Percentiles rank a stretch among this genome's conserved stretches.
These are phyloP conservation scores for Nesoenas mayeri DNA, from an alignment of 2,113 vertebrate genomes.

Conservation along the genomic window DNA sequence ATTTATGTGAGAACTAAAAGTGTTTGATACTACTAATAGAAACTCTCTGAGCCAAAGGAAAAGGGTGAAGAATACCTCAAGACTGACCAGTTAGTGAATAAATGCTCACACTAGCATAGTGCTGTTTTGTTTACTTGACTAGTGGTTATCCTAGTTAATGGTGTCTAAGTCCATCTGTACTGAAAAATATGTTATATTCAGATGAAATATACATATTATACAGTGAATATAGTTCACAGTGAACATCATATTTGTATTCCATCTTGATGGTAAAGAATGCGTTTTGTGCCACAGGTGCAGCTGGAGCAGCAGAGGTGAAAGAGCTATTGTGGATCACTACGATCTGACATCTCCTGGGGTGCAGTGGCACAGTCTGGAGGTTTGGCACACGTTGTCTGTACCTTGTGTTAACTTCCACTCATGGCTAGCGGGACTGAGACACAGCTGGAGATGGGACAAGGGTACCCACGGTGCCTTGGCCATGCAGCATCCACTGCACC, in stretches of 20 bases:
- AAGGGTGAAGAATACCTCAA: not conserved
- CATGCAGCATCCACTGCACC: not conserved
- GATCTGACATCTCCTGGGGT: not conserved
- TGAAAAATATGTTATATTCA: not conserved
- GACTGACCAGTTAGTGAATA: not conserved
- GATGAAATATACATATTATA: not conserved
- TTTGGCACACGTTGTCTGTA: not conserved
- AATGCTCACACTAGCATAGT: not conserved
- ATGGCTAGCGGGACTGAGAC: not conserved
- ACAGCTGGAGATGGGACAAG: not conserved
- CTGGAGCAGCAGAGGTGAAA: not conserved
- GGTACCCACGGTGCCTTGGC: not conserved
- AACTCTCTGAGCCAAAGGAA: not conserved
- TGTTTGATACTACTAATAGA: not conserved
- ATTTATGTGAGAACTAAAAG: not conserved
- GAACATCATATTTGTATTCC: not conserved
- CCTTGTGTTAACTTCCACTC: not conserved
- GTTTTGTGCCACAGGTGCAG: not conserved
- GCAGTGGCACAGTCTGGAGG: not conserved
- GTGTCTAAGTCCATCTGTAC: not conserved
- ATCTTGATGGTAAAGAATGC: not conserved
- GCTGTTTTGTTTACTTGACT: not conserved
- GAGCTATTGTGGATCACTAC: fast-evolving
- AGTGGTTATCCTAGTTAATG: fast-evolving
- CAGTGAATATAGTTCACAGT: not conserved